Evolutionary conservation across 2,797 vertebrate species (phyloP).

Genomic region (Podargus strigoides): DNA sequence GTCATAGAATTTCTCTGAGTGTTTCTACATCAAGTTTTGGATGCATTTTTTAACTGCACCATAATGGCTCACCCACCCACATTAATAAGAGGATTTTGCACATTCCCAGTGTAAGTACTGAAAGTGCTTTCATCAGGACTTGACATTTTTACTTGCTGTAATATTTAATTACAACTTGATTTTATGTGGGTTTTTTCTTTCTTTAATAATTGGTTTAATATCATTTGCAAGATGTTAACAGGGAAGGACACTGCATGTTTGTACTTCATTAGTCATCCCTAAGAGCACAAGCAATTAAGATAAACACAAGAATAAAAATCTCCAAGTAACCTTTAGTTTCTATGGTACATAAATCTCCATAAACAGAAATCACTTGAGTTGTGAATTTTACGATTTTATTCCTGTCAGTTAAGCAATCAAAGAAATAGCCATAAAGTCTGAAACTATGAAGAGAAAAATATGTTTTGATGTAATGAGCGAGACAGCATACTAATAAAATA

Average conservation of each 20-base stretch:
- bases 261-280: constrained; percentile 24
- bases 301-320: constrained; percentile 40
- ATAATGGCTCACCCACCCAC: not conserved
- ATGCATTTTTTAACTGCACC: not conserved
- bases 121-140: not conserved
- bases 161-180: not conserved
- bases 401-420: constrained; percentile 11
- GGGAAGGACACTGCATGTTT: constrained; percentile 28
- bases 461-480: not conserved
- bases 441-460: not conserved
- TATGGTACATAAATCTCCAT: constrained; percentile 32
- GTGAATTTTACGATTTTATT: constrained; percentile 1
- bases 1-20: not conserved
- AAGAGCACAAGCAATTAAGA: not conserved
- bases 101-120: not conserved
- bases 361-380: constrained; percentile 50
- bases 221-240: not conserved
- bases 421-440: not conserved
- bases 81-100: not conserved
- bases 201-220: not conserved
- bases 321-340: constrained; percentile 23
- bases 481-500: not conserved
- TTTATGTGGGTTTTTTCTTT: not conserved
- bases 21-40: not conserved
- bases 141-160: not conserved